Evolutionary conservation across 2,113 vertebrate species (phyloP), one percentile per base, ranked within the genome.

Genomic region (Anthoscopus minutus): DNA sequence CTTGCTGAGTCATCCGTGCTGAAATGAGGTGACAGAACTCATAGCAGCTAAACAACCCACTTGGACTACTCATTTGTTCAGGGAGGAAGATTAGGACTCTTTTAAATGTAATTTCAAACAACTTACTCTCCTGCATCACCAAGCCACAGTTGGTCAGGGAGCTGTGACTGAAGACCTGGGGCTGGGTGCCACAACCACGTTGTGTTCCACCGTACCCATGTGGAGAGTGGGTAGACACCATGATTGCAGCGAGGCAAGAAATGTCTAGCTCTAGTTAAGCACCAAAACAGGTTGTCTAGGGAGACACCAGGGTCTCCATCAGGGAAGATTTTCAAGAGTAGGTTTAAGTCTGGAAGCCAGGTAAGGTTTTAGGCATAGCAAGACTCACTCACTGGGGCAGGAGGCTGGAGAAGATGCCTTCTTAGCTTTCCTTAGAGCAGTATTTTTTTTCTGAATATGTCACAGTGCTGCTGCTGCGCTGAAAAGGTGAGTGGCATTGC

Each of bases 171-270:
- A 19, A 71, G 24, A 53, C 6, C 5, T 2, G 1, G 28, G 6
- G 1, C 31, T 50, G 21, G 4, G 3, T 71, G 6, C 25, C 33
- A 38, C 1, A 2, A 47, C 23, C 0, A 0, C 13, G 15, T 28
- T 7, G 35, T 67, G 19, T 47, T 81, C n/a, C 61, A 35, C 25
- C 15, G 8, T 7, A 33, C 6, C 19, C 62, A 11, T 27, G 31
- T 24, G 40, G 31, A 58, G 24, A 54, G 30, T 23, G 30, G 21
- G 9, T 17, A 51, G 30, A 86, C 3, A 2, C 10, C 21, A 8
- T 22, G 48, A 48, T 7, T 53, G 14, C 81, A 81, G 27, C n/a
- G 60, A 77, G 30, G 48, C 40, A 65, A 53, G 37, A 72, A 84
- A 60, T 27, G 11, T 19, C 35, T 50, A 25, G 6, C 13, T 64